Evolutionary conservation across 2,113 vertebrate genomes (phyloP).

Genomic region (Eptatretus burgeri): DNA sequence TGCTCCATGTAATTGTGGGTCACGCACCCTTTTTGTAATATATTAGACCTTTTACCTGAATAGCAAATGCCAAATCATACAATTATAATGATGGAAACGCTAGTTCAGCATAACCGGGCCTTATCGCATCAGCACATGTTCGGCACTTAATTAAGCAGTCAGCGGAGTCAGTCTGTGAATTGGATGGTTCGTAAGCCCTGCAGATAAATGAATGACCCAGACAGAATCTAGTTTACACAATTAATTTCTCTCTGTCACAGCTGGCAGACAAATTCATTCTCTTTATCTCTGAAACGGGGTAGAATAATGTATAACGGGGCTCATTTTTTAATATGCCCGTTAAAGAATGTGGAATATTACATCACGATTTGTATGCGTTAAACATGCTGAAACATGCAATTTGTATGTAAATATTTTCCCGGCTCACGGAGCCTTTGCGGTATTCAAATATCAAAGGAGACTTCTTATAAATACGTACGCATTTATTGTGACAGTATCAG

Average conservation of each 20-base stretch:
- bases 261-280: too few relatives aligned
- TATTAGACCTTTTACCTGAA: constrained; percentile 7
- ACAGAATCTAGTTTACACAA: constrained; percentile 6
- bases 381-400: too few relatives aligned
- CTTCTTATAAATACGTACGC: too few relatives aligned
- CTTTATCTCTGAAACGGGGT: too few relatives aligned
- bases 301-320: too few relatives aligned
- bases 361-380: too few relatives aligned
- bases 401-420: too few relatives aligned
- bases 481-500: too few relatives aligned
- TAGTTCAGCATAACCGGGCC: constrained; percentile 5
- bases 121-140: constrained; percentile 7
- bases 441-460: too few relatives aligned
- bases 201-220: constrained; percentile 4
- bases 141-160: constrained; percentile 6
- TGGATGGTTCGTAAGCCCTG: neutral
- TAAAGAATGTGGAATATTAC: too few relatives aligned
- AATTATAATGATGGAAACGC: constrained; percentile 7
- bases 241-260: neutral
- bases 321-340: too few relatives aligned
- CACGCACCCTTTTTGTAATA: constrained; percentile 6
- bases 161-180: constrained; percentile 5
- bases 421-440: too few relatives aligned
- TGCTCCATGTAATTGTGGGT: constrained; percentile 2
- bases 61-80: constrained; percentile 6